Percentiles rank a stretch among this genome's conserved stretches.
Evolutionary conservation across 2,113 vertebrate genomes (phyloP).

Genomic region (Lynx canadensis): DNA sequence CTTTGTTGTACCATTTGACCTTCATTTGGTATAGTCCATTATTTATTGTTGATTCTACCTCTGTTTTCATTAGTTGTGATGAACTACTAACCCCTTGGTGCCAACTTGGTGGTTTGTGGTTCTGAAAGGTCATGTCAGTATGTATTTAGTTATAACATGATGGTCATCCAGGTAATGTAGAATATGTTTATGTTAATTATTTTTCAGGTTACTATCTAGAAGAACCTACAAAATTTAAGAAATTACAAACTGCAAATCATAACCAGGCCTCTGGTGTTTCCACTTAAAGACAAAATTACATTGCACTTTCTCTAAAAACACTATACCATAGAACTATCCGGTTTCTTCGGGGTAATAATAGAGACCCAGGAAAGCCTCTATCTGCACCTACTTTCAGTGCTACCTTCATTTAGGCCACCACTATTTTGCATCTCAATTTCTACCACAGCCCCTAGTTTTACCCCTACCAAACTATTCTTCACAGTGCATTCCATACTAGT

Average conservation of each 20-base stretch:
- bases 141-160: background rate
- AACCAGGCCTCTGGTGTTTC: background rate
- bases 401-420: background rate
- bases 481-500: background rate
- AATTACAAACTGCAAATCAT: background rate
- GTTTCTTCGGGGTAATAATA: background rate
- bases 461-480: background rate
- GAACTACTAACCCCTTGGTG: background rate
- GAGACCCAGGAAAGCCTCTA: background rate
- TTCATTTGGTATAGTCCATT: background rate
- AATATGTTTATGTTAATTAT: background rate
- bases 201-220: background rate
- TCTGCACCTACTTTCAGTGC: background rate
- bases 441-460: background rate
- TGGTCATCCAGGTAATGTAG: background rate
- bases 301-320: background rate
- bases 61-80: background rate
- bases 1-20: background rate
- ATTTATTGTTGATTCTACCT: background rate
- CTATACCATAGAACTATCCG: background rate
- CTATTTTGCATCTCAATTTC: background rate
- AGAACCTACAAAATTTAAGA: slow-evolving; percentile 27
- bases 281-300: background rate
- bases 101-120: background rate
- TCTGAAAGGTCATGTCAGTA: background rate